Evolutionary conservation across 2,797 vertebrate species (phyloP).

Genomic region (Lepilemur ruficaudatus): DNA sequence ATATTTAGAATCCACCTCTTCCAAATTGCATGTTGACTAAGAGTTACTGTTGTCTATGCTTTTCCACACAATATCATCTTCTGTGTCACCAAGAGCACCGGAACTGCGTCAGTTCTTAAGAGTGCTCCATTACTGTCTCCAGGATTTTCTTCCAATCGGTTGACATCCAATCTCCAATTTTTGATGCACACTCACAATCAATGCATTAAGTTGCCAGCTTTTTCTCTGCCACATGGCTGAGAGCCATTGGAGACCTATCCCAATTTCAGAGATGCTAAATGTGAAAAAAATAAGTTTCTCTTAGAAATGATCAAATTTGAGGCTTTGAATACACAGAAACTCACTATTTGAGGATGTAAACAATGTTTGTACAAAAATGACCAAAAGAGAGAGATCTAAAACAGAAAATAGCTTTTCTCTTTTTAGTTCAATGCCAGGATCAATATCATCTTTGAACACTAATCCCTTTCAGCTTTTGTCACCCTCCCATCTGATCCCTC

Average conservation of each 20-base stretch:
- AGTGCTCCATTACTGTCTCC: neutral
- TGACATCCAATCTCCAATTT: neutral
- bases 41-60: neutral
- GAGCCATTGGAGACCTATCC: neutral
- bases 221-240: neutral
- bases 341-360: neutral
- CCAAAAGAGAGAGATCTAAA: neutral
- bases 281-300: neutral
- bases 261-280: neutral
- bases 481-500: neutral
- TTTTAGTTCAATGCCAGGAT: neutral
- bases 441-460: neutral
- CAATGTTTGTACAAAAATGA: neutral
- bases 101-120: neutral
- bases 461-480: slow-evolving; percentile 20
- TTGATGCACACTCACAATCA: neutral
- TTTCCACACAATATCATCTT: neutral
- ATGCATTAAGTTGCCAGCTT: neutral
- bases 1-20: neutral
- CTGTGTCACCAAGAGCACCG: neutral
- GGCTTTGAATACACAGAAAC: neutral
- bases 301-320: neutral
- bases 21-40: neutral
- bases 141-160: neutral
- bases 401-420: neutral